Conservation (phyloP, 2,797 vertebrate genomes). For the Lutra lutra region DNA sequence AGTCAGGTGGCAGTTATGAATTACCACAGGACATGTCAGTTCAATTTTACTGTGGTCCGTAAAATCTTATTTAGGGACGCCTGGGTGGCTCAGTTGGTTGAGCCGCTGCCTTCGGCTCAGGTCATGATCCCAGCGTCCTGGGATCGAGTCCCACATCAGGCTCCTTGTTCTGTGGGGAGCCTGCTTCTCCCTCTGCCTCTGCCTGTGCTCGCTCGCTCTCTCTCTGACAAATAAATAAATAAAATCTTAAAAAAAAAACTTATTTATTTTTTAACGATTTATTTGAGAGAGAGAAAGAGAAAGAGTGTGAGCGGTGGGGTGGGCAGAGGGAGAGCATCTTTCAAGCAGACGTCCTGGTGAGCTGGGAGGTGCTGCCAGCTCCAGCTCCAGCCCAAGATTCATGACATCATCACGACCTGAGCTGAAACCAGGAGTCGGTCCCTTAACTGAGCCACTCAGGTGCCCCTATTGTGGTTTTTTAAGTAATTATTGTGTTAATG, state of each 20-base stretch:
- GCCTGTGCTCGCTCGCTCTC: too few relatives aligned
- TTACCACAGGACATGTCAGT: not conserved
- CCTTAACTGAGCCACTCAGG: not conserved
- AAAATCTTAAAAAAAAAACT: too few relatives aligned
- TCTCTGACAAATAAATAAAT: too few relatives aligned
- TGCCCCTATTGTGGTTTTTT: not conserved
- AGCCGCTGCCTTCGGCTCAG: too few relatives aligned
- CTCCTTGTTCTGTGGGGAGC: too few relatives aligned
- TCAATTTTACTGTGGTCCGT: slow-evolving; percentile 18
- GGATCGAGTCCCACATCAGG: too few relatives aligned
- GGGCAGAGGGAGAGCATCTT: not conserved
- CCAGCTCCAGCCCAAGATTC: not conserved
- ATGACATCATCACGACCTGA: not conserved
- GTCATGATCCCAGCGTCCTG: too few relatives aligned
- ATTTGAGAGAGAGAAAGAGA: not conserved
- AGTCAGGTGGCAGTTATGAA: not conserved
- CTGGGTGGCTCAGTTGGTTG: too few relatives aligned
- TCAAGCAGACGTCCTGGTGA: not conserved
- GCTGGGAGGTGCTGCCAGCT: not conserved
- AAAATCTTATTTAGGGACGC: not conserved
- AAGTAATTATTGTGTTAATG: not conserved
- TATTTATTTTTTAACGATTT: not conserved
- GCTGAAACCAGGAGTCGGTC: not conserved
- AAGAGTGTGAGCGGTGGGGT: not conserved
- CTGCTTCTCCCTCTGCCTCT: too few relatives aligned